Evolutionary conservation across 2,113 vertebrate genomes (phyloP), one percentile per base, ranked within the genome.

Genomic region (Oncorhynchus kisutch): DNA sequence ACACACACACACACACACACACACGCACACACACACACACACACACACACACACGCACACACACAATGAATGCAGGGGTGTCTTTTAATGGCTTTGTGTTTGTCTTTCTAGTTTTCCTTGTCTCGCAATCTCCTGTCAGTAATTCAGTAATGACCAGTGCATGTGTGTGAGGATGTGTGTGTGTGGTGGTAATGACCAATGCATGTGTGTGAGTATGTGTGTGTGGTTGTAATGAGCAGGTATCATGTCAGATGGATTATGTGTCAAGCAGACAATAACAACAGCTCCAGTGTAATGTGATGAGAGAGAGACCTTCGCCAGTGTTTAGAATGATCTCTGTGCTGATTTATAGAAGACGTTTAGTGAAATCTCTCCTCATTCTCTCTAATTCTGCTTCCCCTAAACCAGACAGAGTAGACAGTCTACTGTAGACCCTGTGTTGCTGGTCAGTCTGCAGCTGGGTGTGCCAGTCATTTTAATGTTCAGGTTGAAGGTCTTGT

Each of bases 181-280:
- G 9, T 14, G 49, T 51, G 49, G 2, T 6, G 5, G 29, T 31
- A 31, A 31, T 31, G 29, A 31, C 4, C 29, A 11, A 2, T 51
- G 49, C 13, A 14, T 54, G 13, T 54, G 16, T 54, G 49, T 54
- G 12, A 1, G 12, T 51, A 3, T 24, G 24, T 24, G 24, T 25
- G 49, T 54, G 14, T 54, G 49, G 12, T 13, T 54, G 49, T 82
- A 85, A 82, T 85, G 45, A 82, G 71, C 77, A 66, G 68, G 74
- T 84, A 74, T 84, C 71, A 76, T 84, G 75, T 84, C 76, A 78
- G 54, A 72, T 75, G 79, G 65, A 79, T 82, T 79, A 51, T 60
- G 69, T 60, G 67, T 81, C 81, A 70, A 39, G 20, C 49, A 59
- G 3, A 75, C 71, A 39, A 62, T 77, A 77, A 85, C 72, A 77